Conservation (phyloP, 1,140 invertebrate genomes). For the Nomia melanderi region DNA sequence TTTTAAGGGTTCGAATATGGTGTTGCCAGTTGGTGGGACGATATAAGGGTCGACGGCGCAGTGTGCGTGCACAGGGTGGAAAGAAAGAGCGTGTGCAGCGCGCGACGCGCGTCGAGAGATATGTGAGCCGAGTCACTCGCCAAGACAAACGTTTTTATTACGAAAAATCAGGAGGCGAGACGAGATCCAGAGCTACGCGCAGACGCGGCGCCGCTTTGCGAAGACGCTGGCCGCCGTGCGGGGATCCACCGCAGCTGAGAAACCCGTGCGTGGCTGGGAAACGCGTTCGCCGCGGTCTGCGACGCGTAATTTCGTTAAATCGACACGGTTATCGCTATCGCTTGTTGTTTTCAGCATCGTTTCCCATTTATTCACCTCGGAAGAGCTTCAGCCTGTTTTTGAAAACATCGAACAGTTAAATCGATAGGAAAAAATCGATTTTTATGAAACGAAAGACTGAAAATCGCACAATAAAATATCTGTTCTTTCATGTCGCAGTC, state of each 20-base stretch:
- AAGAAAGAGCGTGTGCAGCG: constrained; percentile 7
- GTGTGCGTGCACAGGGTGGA: background rate
- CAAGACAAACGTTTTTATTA: constrained; percentile 76
- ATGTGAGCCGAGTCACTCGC: constrained; percentile 60
- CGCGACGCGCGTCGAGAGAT: constrained; percentile 52
- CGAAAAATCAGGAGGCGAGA: constrained; percentile 71
- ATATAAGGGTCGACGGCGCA: background rate
- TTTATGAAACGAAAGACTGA: too few relatives aligned
- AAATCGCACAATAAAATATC: too few relatives aligned
- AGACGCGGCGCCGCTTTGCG: constrained; percentile 44
- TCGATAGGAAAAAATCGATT: too few relatives aligned
- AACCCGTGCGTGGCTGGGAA: background rate
- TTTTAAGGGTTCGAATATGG: background rate
- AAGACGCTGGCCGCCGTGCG: constrained; percentile 19
- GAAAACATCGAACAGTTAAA: background rate
- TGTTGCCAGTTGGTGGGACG: background rate
- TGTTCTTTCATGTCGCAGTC: too few relatives aligned
- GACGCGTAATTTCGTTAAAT: background rate
- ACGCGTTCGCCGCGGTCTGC: background rate
- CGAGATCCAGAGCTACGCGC: constrained; percentile 67
- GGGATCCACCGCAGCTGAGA: background rate
- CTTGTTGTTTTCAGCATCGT: background rate
- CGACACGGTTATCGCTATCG: background rate
- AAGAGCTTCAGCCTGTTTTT: background rate
- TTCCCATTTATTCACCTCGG: background rate